Conservation (phyloP, 2,797 vertebrate species). For the Thamnophis elegans region DNA sequence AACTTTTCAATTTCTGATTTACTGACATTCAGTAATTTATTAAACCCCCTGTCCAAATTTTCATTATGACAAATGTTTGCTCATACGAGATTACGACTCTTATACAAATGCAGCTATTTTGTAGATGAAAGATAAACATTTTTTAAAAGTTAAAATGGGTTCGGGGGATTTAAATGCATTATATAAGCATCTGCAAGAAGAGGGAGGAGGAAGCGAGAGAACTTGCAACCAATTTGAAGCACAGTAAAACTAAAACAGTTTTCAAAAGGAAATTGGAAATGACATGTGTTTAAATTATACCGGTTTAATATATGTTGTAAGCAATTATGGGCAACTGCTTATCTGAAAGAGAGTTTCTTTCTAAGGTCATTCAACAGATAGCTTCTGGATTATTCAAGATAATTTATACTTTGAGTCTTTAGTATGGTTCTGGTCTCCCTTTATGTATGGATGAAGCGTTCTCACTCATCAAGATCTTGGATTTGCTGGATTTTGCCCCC, state of each 20-base stretch:
- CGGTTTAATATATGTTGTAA: constrained; percentile 4
- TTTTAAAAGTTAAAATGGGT: constrained; percentile 36
- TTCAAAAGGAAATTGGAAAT: constrained; percentile 18
- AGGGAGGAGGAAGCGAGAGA: background rate
- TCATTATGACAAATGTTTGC: constrained; percentile 51
- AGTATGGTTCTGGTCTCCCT: background rate
- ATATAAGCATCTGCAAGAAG: background rate
- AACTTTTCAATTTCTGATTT: constrained; percentile 62
- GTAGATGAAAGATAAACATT: constrained; percentile 66
- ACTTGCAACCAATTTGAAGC: constrained; percentile 52
- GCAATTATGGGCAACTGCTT: background rate
- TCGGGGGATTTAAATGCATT: background rate
- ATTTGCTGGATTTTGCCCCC: rapidly evolving
- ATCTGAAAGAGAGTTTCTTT: constrained; percentile 35
- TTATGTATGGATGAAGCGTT: background rate
- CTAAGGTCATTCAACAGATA: constrained; percentile 6
- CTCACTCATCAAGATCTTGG: background rate
- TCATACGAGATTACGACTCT: constrained; percentile 55
- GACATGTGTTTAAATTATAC: constrained; percentile 38
- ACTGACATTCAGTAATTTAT: constrained; percentile 77
- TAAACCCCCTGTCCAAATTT: constrained; percentile 63
- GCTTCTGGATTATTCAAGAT: constrained; percentile 30
- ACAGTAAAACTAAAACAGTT: constrained; percentile 9
- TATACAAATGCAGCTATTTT: constrained; percentile 58
- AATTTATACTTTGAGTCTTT: background rate